A percentile compares a stretch with the other conserved stretches of the same genome.
phyloP scores from a whole-genome alignment of 2,888 invertebrate species.

The Lissonota sp. region DNA sequence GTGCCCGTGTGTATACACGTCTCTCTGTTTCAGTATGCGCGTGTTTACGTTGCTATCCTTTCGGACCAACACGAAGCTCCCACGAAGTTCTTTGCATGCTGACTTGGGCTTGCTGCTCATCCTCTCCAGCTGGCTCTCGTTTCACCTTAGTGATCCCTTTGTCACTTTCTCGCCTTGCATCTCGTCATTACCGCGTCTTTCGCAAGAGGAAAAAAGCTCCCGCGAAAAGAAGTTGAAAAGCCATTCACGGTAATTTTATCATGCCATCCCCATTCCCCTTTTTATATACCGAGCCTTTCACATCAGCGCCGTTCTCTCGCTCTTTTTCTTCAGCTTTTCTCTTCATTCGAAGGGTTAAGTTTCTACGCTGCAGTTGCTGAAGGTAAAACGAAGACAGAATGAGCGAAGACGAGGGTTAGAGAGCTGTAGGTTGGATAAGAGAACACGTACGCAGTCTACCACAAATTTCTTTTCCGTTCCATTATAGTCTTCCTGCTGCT shows the following conservation, averaged over 20 bases:
- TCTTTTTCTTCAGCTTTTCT: conserved; percentile 47
- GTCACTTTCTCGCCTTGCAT: conserved; percentile 27
- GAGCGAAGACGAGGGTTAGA: background rate
- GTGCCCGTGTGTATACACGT: background rate
- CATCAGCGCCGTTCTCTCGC: conserved; percentile 2
- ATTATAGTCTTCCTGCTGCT: background rate
- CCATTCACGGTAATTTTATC: conserved; percentile 68
- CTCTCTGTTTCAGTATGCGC: background rate
- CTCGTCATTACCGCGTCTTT: conserved; percentile 35
- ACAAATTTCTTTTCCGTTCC: conserved; percentile 15
- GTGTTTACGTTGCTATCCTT: conserved; percentile 48
- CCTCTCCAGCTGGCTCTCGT: conserved; percentile 27
- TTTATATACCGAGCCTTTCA: conserved; percentile 47
- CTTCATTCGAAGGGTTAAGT: conserved; percentile 65
- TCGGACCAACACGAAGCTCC: background rate
- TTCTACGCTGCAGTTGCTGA: conserved; percentile 41
- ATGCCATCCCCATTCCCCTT: conserved; percentile 52
- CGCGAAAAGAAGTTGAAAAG: conserved; percentile 50
- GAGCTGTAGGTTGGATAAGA: conserved; percentile 1
- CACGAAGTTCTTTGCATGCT: conserved; percentile 44
- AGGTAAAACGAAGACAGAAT: conserved; percentile 15
- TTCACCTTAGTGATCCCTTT: conserved; percentile 31
- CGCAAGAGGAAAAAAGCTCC: conserved; percentile 29
- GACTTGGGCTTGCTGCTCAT: conserved; percentile 42
- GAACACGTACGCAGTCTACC: background rate